Conservation (phyloP, 2,797 vertebrate genomes). For the Lophotriccus pileatus region DNA sequence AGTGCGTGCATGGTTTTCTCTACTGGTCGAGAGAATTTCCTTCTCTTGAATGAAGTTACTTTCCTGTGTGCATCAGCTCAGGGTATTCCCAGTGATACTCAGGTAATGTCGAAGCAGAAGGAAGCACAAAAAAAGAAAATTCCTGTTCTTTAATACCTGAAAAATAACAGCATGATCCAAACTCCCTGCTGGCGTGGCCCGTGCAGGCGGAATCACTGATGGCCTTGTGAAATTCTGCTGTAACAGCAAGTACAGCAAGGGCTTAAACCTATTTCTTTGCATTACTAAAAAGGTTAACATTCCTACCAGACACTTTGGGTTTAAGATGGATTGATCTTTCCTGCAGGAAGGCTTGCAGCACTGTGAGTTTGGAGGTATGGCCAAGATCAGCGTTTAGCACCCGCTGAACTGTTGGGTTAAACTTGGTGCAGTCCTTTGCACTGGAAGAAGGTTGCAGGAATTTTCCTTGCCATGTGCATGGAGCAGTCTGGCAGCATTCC, state of each 20-base stretch:
- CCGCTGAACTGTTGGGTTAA: background rate
- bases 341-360: background rate
- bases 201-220: background rate
- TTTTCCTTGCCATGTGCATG: background rate
- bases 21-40: background rate
- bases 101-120: background rate
- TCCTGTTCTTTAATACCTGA: background rate
- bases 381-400: background rate
- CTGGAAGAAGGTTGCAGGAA: background rate
- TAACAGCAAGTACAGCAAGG: background rate
- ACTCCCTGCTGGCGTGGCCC: fast-evolving
- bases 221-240: background rate
- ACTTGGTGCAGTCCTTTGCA: background rate
- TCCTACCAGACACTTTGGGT: background rate
- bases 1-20: fast-evolving
- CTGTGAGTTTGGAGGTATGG: background rate
- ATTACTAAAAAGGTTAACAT: background rate
- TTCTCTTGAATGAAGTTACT: background rate
- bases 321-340: background rate
- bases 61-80: background rate
- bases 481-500: background rate
- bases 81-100: background rate
- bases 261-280: background rate
- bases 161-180: background rate
- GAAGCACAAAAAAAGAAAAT: background rate